Evolutionary conservation across 2,888 invertebrate genomes (phyloP), one percentile per base, ranked within the genome.

Genomic region (Aethes cnicana): DNA sequence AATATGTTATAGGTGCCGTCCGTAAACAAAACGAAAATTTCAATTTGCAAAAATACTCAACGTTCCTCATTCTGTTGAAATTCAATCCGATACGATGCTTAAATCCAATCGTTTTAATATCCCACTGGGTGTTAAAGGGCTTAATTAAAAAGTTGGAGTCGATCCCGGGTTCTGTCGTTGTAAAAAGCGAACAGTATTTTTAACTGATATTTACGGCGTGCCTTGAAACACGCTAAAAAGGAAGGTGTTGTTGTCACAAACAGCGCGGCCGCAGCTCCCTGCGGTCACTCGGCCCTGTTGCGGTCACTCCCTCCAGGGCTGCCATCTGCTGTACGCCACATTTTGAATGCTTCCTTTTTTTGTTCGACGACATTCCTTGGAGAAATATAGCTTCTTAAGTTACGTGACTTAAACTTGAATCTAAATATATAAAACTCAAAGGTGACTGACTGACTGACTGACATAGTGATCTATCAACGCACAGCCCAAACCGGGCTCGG

Each of bases 241-340:
- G 14, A 17, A 32, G 43, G 43, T 50, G 50, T 50, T 50, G 50
- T 50, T 64, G 70, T 65, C 66, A 59, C 55, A 58, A 64, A 68
- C 75, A 75, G 67, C 74, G 71, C 61, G 54, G 7, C 4, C 14
- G 49, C 18, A 28, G 26, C 37, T 57, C 59, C 52, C 66, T 63
- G 58, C 61, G 28, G 43, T 64, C 64, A 58, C 57, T 58, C 62
- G 70, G 62, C 63, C 59, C 65, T 75, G 76, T 72, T 75, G 78
- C 65, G 77, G 83, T 74, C 63, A 61, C 47, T 17, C 21, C 26
- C 25, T 36, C 12, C 14, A 39, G 44, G 49, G 36, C 37, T 37
- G 30, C 50, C 43, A 43, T 21, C 28, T 17, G 20, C 43, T 44
- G 16, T 43, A 16, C 32, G 21, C 12, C 25, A 21, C 32, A 26